These are phyloP conservation scores for Clinocottus analis DNA, from an alignment of 2,113 vertebrate species.

Conservation along the genomic window DNA sequence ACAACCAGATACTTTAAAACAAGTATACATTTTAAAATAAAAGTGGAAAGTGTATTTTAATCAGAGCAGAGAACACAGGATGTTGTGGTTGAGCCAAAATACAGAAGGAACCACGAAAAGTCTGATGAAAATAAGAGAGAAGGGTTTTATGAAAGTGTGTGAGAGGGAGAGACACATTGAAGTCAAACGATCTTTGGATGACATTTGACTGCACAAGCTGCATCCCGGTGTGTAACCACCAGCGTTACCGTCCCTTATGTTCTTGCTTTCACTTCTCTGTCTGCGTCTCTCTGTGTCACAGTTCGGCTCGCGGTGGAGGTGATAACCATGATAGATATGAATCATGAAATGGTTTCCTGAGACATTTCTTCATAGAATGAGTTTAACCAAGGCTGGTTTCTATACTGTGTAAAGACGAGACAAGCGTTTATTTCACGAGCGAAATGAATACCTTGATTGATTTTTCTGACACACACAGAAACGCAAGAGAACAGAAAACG, in stretches of 20 bases:
- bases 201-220: background rate
- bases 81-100: background rate
- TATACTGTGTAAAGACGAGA: too few species aligned
- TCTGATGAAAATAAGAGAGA: background rate
- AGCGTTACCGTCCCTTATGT: background rate
- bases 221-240: background rate
- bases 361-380: background rate
- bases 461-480: background rate
- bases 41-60: too few species aligned
- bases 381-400: background rate
- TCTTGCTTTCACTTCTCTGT: conserved; percentile 7
- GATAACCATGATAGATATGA: background rate
- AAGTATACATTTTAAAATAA: too few species aligned
- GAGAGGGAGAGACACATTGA: background rate
- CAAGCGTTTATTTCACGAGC: background rate
- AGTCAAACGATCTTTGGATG: background rate
- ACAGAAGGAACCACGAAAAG: too few species aligned
- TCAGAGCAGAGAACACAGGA: too few species aligned
- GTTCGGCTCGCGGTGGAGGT: background rate
- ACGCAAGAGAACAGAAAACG: background rate
- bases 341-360: background rate
- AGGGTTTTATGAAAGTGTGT: background rate
- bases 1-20: too few species aligned
- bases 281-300: background rate
- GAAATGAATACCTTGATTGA: too few species aligned